Base-by-base conservation (phyloP, 2,888 invertebrate genomes). In the Morpho deidamia region DNA sequence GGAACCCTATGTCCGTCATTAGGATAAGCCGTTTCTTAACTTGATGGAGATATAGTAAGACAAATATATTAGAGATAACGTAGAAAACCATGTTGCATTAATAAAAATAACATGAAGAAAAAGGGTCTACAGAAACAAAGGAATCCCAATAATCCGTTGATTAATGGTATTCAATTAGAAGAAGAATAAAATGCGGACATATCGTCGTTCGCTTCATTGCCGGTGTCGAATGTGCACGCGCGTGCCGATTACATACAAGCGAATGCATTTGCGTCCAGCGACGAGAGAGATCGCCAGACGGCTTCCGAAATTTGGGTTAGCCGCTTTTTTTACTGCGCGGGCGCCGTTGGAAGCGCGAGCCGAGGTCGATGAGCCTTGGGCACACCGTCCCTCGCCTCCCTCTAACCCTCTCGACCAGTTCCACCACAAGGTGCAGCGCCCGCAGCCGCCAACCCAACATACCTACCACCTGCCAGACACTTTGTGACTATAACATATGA, bases 391-490 rank as follows among this genome's bases (percentile, higher is more conserved):
- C 71, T 57, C 66, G 60, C 60, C 67, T 62, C 69, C 66, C 66
- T 66, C 65, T 69, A 62, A 65, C 69, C 71, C 73, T 69, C 70
- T 46, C 76, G 82, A 87, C 87, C 86, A 81, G 86, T 87, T 84
- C 78, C 75, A 76, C 75, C 82, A 81, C 83, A 83, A 85, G 83
- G 85, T 86, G 84, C 83, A 84, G 78, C 81, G 84, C 69, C 81
- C 82, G 77, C 79, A 64, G 72, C 74, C 75, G 72, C 76, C 73
- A 78, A 77, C 84, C 83, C 83, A 80, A 85, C 80, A 84, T 85
- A 86, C 71, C 77, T 86, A 86, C 83, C 85, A 86, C 86, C 87
- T 86, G 87, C 79, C 86, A 84, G 85, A 83, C 85, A 76, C 80
- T 82, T 78, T 74, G 83, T 72, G 68, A 71, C 72, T 83, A 84